Base-by-base conservation (phyloP, 2,888 invertebrate genomes). In the Leucophora obtusa region DNA sequence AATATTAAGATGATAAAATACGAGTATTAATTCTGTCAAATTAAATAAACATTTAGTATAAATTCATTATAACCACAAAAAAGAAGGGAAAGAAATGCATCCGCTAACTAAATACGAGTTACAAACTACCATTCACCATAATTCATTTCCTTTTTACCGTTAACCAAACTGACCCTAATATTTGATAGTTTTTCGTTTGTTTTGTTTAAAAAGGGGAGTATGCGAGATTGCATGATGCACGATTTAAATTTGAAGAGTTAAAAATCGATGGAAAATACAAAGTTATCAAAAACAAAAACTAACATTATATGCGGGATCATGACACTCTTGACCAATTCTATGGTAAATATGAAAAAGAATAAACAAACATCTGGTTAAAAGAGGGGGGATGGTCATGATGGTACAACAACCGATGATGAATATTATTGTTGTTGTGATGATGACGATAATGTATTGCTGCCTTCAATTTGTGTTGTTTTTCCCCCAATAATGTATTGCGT, bases 301-400 rank as follows among this genome's bases (percentile, higher is more conserved):
- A 35, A 14, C 15, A 56, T 74, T 74, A 54, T 68, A 74, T 60
- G 60, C 74, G 74, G 74, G 68, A 62, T 43, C 51, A 59, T 21
- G 21, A 2, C 21, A 21, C 4, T 21, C n/a, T n/a, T n/a, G n/a
- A n/a, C n/a, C n/a, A 21, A 2, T 21, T 59, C 17, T 24, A 18
- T 51, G 58, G 53, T 66, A 59, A 74, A 66, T 38, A 74, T 53
- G 18, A 66, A 24, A 21, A 24, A 21, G 15, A 43, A 43, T 38
- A 59, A 58, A 10, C 17, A 33, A 56, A 21, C 63, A 65, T 33
- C 58, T 69, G 69, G 15, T 24, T 11, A 47, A 47, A n/a, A 8
- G 1, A 59, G 21, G 15, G 21, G 59, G 60, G 53, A 53, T 51
- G 38, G 14, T 38, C 38, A 47, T 47, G 18, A 21, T 65, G 54